A percentile compares a stretch with the other conserved stretches of the same genome.
Conservation (phyloP, 2,888 invertebrate species). For the Geotrupes spiniger region DNA sequence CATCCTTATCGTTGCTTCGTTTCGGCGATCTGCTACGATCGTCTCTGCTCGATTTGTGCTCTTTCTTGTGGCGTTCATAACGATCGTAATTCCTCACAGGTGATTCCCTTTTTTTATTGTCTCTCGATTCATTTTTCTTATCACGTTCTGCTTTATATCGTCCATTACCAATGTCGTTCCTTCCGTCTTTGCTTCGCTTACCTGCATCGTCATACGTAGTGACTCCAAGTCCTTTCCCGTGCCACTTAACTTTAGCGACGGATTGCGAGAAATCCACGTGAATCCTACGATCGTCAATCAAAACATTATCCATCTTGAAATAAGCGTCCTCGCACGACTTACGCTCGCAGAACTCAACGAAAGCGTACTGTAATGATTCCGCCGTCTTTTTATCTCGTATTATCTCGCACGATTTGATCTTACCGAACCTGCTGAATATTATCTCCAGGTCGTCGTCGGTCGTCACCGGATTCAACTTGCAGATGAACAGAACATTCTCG, state of each 20-base stretch:
- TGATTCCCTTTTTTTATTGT: slow-evolving; percentile 29
- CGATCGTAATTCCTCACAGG: slow-evolving; percentile 4
- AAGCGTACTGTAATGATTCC: slow-evolving; percentile 97
- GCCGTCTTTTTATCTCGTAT: slow-evolving; percentile 90
- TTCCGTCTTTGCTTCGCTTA: slow-evolving; percentile 29
- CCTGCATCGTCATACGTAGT: slow-evolving; percentile 54
- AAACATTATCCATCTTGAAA: slow-evolving; percentile 99
- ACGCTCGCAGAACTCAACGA: slow-evolving; percentile 92
- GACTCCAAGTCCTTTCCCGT: slow-evolving; percentile 82
- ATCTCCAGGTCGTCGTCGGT: slow-evolving; percentile 96
- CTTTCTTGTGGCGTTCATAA: too few relatives aligned
- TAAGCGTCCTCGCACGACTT: slow-evolving; percentile 96
- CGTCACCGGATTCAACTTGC: slow-evolving; percentile 98
- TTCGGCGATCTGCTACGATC: slow-evolving; percentile 25
- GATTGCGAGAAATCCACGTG: slow-evolving; percentile 99
- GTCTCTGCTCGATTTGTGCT: too few relatives aligned
- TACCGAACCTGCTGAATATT: slow-evolving; percentile 95
- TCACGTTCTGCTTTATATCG: slow-evolving; percentile 19
- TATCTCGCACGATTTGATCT: slow-evolving; percentile 91
- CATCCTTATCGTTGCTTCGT: slow-evolving; percentile 12
- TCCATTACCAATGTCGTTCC: slow-evolving; percentile 33
- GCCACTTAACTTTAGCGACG: slow-evolving; percentile 90
- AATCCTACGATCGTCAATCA: slow-evolving; percentile 97
- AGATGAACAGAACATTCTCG: slow-evolving; percentile 98
- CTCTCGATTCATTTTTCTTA: slow-evolving; percentile 40